A percentile compares a stretch with the other conserved stretches of the same genome.
phyloP scores from a whole-genome alignment of 2,797 vertebrate genomes.

The Psittacula echo region DNA sequence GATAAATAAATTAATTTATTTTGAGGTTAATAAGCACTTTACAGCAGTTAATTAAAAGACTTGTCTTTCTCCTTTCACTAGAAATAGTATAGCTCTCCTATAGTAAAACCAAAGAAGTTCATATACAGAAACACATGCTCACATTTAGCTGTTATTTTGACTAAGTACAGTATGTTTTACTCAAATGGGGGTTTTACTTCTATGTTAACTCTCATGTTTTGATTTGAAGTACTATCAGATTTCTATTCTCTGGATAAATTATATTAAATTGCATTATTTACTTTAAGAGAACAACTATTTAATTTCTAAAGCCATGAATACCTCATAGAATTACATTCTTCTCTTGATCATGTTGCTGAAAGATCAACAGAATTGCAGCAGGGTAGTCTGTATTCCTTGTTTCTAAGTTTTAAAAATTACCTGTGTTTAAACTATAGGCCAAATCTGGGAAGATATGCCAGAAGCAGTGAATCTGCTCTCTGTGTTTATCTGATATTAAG shows the following conservation, averaged over 20 bases:
- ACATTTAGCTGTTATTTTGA: conserved; percentile 36
- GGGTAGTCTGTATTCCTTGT: neutral
- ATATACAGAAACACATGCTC: neutral
- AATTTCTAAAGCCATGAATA: neutral
- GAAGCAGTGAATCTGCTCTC: neutral
- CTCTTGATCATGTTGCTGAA: neutral
- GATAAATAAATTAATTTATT: conserved; percentile 50
- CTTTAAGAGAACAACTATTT: neutral
- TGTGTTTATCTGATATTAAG: neutral
- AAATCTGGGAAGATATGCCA: neutral
- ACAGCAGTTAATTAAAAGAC: neutral
- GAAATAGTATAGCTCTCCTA: neutral
- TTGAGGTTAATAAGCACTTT: conserved; percentile 36
- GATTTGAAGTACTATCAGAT: neutral
- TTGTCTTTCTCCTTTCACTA: neutral
- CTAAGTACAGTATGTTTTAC: neutral
- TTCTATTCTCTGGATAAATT: neutral
- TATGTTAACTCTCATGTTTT: conserved; percentile 20
- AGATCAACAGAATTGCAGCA: neutral
- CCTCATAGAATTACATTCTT: neutral
- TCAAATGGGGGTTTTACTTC: neutral
- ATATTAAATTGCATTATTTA: neutral
- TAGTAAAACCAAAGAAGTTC: neutral
- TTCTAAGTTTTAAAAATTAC: neutral
- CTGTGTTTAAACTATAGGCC: neutral